Evolutionary conservation across 2,888 invertebrate genomes (phyloP), one percentile per base, ranked within the genome.

Genomic region (Acrobasis repandana): DNA sequence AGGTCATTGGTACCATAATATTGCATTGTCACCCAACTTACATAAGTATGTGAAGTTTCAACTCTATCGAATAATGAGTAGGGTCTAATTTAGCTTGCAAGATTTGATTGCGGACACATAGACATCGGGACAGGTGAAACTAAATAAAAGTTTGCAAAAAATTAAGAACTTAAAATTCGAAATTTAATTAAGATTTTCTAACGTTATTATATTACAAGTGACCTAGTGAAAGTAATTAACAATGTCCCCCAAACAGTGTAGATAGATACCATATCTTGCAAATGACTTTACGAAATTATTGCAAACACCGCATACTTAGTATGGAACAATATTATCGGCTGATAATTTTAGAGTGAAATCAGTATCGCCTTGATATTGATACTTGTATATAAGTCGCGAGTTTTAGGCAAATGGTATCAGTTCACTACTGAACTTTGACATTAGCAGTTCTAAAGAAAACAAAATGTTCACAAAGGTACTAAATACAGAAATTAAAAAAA

Each of bases 331-430:
- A 38, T 48, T 58, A 49, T 48, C 57, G 33, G 34, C 15, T 58
- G 58, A 67, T 72, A 63, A 71, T 64, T 14, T 70, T 72, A 57
- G 61, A 71, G 67, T 68, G 72, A 75, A 73, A 73, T 71, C 72
- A 67, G 65, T 58, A 59, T 74, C 65, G 71, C 73, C 70, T 73
- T 74, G 70, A 62, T 70, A 68, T 66, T 60, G 63, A 74, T 82
- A 28, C 28, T 28, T 28, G 28, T 28, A 82, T 82, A 81, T 76
- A 82, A 80, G 76, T 66, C 72, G 67, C 65, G 56, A 34, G 52
- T 63, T 63, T 70, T 69, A 61, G 58, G 59, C 15, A 61, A 59
- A 66, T 65, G 38, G 66, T 75, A 77, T 79, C 77, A 80, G 71
- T 77, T 62, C 15, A 54, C 46, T 11, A 34, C 51, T 60, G 47